Evolutionary conservation across 2,797 vertebrate species (phyloP), one percentile per base, ranked within the genome.

Genomic region (Pangasius larnaudii): DNA sequence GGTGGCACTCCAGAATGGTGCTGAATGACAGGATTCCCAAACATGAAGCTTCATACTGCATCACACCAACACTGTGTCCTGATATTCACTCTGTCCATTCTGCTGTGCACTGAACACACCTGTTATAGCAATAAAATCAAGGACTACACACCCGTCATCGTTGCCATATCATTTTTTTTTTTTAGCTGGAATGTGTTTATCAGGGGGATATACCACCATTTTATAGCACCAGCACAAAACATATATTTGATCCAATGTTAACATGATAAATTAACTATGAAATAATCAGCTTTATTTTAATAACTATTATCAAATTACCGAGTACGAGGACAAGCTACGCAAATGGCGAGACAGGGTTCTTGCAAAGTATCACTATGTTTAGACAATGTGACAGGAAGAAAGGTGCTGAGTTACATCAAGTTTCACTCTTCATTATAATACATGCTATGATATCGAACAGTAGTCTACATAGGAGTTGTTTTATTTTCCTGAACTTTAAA

Each of bases 1-100:
- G 71, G 61, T 63, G 22, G 85, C 84, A 88, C 88, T 87, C 84
- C 84, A 84, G 86, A 90, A 87, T 85, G 88, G 77, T 88, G 87
- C 89, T 61, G 61, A 85, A 86, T 49, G 75, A 65, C 9, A 77
- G 86, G 84, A 87, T 84, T 85, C 72, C 88, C 87, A 78, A 84
- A 69, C 77, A 84, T 79, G 69, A 67, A 83, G 67, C 61, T 85
- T 75, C 51, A 72, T 42, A 79, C 56, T 18, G 30, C 69, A 85
- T 72, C 67, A 49, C 72, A 88, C 65, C 49, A 30, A 88, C 53
- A 74, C 72, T 11, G 16, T 9, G 30, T 58, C 19, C 51, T 18
- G 51, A 39, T 9, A 22, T 10, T 72, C 67, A 36, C 33, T 39
- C 36, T 22, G 10, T 33, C 49, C 24, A 1, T 14, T 22, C 30